Evolutionary conservation across 2,113 vertebrate genomes (phyloP).

Genomic region (Cairina moschata): DNA sequence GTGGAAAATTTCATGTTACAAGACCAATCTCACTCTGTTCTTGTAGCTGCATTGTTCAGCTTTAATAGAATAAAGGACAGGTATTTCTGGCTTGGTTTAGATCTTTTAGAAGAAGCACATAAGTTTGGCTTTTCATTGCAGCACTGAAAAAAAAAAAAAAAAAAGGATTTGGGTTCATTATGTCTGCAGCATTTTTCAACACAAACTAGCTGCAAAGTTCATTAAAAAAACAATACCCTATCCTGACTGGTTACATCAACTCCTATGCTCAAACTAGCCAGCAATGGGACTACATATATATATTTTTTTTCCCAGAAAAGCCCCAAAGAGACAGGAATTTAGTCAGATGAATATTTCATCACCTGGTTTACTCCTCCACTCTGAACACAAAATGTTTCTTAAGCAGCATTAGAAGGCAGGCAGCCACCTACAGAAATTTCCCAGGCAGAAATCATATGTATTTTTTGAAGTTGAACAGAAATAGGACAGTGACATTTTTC

Average conservation of each 20-base stretch:
- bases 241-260: neutral
- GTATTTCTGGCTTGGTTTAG: neutral
- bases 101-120: neutral
- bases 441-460: slow-evolving; percentile 33
- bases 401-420: neutral
- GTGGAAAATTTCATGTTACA: neutral
- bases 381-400: slow-evolving; percentile 6
- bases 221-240: neutral
- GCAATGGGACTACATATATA: neutral
- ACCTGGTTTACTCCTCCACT: neutral
- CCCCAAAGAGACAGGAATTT: neutral
- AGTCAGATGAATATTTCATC: slow-evolving; percentile 29
- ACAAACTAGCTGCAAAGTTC: neutral
- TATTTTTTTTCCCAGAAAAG: neutral
- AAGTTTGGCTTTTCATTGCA: neutral
- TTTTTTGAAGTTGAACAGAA: slow-evolving; percentile 44
- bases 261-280: neutral
- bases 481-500: slow-evolving; percentile 17
- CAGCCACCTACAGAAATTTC: slow-evolving; percentile 44
- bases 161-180: neutral
- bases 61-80: neutral
- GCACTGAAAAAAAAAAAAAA: neutral
- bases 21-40: neutral
- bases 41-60: neutral
- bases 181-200: neutral